Base-by-base conservation (phyloP, 2,797 vertebrate species). In the Urocyon cinereoargenteus region DNA sequence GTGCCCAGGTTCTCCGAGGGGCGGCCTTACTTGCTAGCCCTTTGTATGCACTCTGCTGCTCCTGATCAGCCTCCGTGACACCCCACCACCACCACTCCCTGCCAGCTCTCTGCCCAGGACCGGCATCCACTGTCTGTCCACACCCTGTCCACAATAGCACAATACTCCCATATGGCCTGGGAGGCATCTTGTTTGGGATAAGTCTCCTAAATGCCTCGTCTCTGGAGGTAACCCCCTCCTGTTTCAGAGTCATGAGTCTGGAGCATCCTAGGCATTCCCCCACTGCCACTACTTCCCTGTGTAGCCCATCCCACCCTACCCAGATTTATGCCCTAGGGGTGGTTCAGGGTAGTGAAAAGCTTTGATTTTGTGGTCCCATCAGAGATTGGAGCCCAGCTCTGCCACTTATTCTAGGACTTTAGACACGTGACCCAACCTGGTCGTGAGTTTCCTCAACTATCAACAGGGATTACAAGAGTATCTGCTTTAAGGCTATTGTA, bases 291-390 rank as follows among this genome's bases (percentile, higher is more conserved):
- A 24, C 36, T 45, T 86, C 31, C 73, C 72, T 34, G 22, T 24
- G 45, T 11, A 6, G 24, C 5, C 16, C 16, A 34, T 10, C 34
- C 18, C 15, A 62, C 9, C 31, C 77, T 16, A 34, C 59, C 51
- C 45, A 31, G 62, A 24, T 22, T 31, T 28, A 84, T 21, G 61
- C 40, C 3, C 22, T 62, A 21, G 7, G 49, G 5, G 9, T 57
- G 5, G 14, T 62, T 91, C 36, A 73, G 5, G 49, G 8, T 73
- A 59, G 18, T 81, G 73, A 81, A 28, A 82, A 90, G 36, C 55
- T 89, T 73, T 57, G 34, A 19, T 73, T 57, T 73, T 95, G 45
- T 45, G 22, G 78, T 61, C 40, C 61, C 31, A 91, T 59, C 40
- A 49, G 49, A 82, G 18, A 59, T 66, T 57, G 92, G 45, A 72